phyloP scores from a whole-genome alignment of 92 coral and sea anemone species.

The Plumapathes pennacea region DNA sequence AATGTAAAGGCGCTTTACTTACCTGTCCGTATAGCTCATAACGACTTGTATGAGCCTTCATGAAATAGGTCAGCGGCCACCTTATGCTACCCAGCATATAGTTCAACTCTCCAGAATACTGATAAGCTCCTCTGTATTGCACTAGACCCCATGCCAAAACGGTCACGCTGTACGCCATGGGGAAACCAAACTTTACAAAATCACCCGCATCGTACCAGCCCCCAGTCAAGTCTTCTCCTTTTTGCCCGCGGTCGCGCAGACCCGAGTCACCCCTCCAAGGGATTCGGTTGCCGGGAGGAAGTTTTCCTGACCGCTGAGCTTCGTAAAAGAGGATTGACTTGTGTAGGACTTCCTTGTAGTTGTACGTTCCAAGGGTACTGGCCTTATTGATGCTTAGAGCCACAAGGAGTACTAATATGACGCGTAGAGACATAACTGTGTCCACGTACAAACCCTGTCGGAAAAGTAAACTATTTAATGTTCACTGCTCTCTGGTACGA shows the following conservation, averaged over 20 bases:
- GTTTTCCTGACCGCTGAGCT: slow-evolving; percentile 92
- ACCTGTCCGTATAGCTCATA: slow-evolving; percentile 91
- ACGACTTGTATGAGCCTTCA: slow-evolving; percentile 79
- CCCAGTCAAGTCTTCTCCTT: slow-evolving; percentile 82
- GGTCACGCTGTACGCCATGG: slow-evolving; percentile 89
- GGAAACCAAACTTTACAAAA: slow-evolving; percentile 92
- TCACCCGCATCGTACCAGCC: slow-evolving; percentile 98
- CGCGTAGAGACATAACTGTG: too few species aligned
- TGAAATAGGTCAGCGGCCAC: slow-evolving; percentile 92
- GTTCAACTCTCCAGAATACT: slow-evolving; percentile 70
- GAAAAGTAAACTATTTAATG: too few species aligned
- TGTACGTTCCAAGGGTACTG: slow-evolving; percentile 22
- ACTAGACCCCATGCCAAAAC: slow-evolving; percentile 87
- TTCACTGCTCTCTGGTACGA: too few species aligned
- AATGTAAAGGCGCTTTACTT: slow-evolving; percentile 2
- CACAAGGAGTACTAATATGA: too few species aligned
- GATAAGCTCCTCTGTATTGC: slow-evolving; percentile 69
- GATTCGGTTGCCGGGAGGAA: slow-evolving; percentile 76
- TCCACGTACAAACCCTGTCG: too few species aligned
- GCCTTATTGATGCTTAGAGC: too few species aligned
- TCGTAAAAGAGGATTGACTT: slow-evolving; percentile 91
- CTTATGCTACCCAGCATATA: slow-evolving; percentile 66
- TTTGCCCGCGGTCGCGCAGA: slow-evolving; percentile 54
- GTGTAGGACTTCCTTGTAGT: slow-evolving; percentile 68
- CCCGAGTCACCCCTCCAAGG: slow-evolving; percentile 93